Percentiles rank a stretch among this genome's conserved stretches.
Evolutionary conservation across 1,140 invertebrate species (phyloP).

Genomic region (Cheumatopsyche charites): DNA sequence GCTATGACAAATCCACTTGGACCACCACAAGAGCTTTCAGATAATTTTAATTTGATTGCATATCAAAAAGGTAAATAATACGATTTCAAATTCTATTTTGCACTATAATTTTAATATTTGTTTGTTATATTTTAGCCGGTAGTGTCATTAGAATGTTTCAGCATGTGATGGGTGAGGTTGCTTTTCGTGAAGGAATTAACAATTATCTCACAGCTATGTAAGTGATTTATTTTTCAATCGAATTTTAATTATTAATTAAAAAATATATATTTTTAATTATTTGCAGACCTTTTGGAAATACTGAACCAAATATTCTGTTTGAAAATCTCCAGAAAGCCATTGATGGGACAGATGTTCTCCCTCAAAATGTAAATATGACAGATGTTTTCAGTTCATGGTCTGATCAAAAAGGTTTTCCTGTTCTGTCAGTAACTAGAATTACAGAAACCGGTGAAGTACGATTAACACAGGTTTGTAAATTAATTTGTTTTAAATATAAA

Average conservation of each 20-base stretch:
- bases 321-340: slow-evolving; percentile 11
- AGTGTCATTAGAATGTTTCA: slow-evolving; percentile 65
- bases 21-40: slow-evolving; percentile 73
- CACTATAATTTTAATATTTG: no score
- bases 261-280: not conserved
- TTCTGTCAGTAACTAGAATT: slow-evolving; percentile 62
- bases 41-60: slow-evolving; percentile 81
- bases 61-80: slow-evolving; percentile 70
- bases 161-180: slow-evolving; percentile 57
- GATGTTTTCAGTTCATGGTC: slow-evolving; percentile 71
- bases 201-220: slow-evolving; percentile 56
- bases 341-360: not conserved
- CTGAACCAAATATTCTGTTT: slow-evolving; percentile 26
- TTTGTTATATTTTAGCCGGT: slow-evolving; percentile 55
- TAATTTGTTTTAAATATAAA: not conserved
- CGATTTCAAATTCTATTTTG: not conserved
- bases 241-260: slow-evolving; percentile 1
- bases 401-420: slow-evolving; percentile 70
- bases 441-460: slow-evolving; percentile 53
- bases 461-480: slow-evolving; percentile 61
- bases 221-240: slow-evolving; percentile 45
- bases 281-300: slow-evolving; percentile 14
- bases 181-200: slow-evolving; percentile 56
- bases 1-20: slow-evolving; percentile 75
- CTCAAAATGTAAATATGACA: slow-evolving; percentile 39